Base-by-base conservation (phyloP, 2,888 invertebrate species). In the Pollenia angustigena region DNA sequence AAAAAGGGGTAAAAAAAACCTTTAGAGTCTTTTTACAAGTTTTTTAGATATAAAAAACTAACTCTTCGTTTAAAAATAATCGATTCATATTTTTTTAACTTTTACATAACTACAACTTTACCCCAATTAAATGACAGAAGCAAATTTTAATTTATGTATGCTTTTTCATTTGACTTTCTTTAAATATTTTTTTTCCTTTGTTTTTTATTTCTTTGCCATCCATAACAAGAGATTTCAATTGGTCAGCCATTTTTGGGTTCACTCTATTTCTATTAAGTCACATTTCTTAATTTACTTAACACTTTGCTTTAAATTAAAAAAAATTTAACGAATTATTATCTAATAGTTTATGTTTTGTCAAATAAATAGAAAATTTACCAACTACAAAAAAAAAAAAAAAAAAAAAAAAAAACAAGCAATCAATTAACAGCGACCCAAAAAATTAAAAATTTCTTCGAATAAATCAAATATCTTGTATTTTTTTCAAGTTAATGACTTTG, bases 301-400 rank as follows among this genome's bases (percentile, higher is more conserved):
- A 64, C 4, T 62, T 54, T 23, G 32, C 14, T 58, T 58, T 14
- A 58, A 9, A 32, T 46, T 46, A 46, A 62, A 16, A 18, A 11
- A 16, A 16, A 44, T 62, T 11, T 62, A 46, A 18, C 64, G 18
- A 48, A 32, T 16, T 60, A 12, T 74, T 74, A 74, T 62, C 40
- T 74, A 74, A 74, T 74, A 50, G 18, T 62, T 74, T 32, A 32
- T 6, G 50, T 12, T 60, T 72, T 74, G 48, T 48, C 54, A 72
- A 72, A 56, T 48, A 48, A 23, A 23, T 48, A 48, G 48, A 48
- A 48, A 23, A 68, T n/a, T 48, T 48, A 50, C 48, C 48, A 0
- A 32, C 32, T 32, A 32, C 32, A 32, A 4, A 32, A 32, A 32
- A 32, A 32, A 32, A 32, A 32, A 32, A 32, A 32, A 2, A 32